These are phyloP conservation scores for Epiperipatus broadwayi DNA, from an alignment of 2,888 invertebrate genomes.

Conservation along the genomic window DNA sequence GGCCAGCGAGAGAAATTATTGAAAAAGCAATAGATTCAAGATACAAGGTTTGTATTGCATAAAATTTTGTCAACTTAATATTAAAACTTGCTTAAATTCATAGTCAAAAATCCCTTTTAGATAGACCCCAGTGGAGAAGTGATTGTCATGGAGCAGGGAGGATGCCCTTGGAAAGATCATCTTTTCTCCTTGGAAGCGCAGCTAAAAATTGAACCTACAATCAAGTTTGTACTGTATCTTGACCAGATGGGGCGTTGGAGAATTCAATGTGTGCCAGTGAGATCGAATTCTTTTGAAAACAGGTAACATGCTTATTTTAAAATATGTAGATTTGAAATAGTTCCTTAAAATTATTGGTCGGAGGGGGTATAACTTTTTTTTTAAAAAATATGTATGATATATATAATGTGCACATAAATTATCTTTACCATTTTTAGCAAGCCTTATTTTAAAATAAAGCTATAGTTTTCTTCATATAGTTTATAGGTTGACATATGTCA, in stretches of 20 bases:
- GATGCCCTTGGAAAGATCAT: constrained; percentile 81
- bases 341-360: constrained; percentile 6
- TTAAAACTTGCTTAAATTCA: too few species aligned
- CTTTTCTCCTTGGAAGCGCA: constrained; percentile 60
- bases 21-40: constrained; percentile 48
- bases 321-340: not conserved
- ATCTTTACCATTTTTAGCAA: not conserved
- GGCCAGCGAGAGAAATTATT: constrained; percentile 63
- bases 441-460: not conserved
- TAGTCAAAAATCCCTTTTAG: constrained; percentile 24
- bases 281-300: constrained; percentile 40
- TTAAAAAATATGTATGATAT: too few species aligned
- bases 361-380: too few species aligned
- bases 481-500: too few species aligned
- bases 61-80: too few species aligned
- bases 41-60: constrained; percentile 25
- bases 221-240: constrained; percentile 52
- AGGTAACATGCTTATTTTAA: constrained; percentile 24
- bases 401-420: too few species aligned
- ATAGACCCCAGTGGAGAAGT: constrained; percentile 62
- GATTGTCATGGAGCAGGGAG: constrained; percentile 41
- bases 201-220: constrained; percentile 38
- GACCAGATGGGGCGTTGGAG: constrained; percentile 49
- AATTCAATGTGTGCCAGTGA: constrained; percentile 60
- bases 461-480: too few species aligned